Evolutionary conservation across 2,113 vertebrate genomes (phyloP).

Genomic region (Clinocottus analis): DNA sequence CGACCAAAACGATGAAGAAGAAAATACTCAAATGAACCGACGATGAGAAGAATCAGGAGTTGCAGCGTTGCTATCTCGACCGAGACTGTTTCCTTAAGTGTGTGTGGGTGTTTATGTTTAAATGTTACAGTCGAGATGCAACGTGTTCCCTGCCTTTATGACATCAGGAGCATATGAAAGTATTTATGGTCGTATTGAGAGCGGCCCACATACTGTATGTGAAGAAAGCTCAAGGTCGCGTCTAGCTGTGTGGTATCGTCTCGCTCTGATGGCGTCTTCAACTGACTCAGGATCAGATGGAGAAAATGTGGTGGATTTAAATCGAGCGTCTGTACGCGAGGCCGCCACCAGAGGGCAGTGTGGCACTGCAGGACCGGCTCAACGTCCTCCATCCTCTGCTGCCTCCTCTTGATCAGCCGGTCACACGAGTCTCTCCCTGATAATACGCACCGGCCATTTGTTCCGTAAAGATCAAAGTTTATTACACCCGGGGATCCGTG

Average conservation of each 20-base stretch:
- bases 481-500: background rate
- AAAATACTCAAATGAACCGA: background rate
- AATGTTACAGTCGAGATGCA: background rate
- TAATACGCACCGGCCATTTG: background rate
- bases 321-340: background rate
- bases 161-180: too few species aligned
- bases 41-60: background rate
- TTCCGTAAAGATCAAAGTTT: background rate
- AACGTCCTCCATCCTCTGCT: background rate
- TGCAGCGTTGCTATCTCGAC: background rate
- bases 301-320: background rate
- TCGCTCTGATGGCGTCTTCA: background rate
- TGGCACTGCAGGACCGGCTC: constrained; percentile 18
- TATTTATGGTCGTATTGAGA: background rate
- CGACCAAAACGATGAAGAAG: background rate
- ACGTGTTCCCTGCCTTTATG: background rate
- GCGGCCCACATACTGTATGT: too few species aligned
- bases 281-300: too few species aligned
- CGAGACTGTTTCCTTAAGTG: background rate
- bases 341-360: constrained; percentile 65
- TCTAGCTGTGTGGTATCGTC: background rate
- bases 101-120: background rate
- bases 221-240: too few species aligned
- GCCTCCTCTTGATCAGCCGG: background rate
- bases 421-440: background rate